These are phyloP conservation scores for Acanthurus leucopareius DNA, from an alignment of 2,797 vertebrate genomes.

Conservation along the genomic window DNA sequence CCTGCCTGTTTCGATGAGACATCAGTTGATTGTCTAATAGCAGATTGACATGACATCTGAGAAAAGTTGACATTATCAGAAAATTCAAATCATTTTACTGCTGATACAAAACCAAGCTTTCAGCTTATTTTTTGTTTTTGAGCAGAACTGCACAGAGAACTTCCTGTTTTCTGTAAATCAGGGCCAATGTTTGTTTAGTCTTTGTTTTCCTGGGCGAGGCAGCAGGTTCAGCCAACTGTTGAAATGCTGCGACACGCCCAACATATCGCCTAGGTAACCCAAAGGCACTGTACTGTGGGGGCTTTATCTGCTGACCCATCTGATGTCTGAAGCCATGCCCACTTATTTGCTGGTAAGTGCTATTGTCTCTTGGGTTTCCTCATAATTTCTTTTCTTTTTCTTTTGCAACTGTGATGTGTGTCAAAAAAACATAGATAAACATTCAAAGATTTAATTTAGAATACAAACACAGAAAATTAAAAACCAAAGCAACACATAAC, in stretches of 20 bases:
- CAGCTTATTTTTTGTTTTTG: not conserved
- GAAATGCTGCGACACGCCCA: constrained; percentile 73
- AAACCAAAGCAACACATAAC: not conserved
- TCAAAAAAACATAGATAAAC: not conserved
- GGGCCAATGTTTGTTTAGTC: constrained; percentile 63
- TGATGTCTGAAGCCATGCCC: constrained; percentile 50
- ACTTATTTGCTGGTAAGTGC: constrained; percentile 41
- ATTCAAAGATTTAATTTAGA: not conserved
- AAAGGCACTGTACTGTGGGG: constrained; percentile 47
- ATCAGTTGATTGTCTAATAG: no score
- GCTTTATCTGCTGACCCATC: constrained; percentile 70
- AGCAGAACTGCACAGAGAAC: constrained; percentile 6
- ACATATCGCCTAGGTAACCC: constrained; percentile 69
- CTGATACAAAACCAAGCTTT: not conserved
- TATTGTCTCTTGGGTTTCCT: constrained; percentile 23
- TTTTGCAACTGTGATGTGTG: not conserved
- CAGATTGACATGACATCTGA: no score
- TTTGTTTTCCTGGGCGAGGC: constrained; percentile 76
- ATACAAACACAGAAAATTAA: not conserved
- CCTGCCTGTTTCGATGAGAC: no score
- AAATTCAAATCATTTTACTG: not conserved
- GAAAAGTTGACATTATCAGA: no score
- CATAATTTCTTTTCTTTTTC: not conserved
- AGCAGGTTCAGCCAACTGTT: constrained; percentile 71
- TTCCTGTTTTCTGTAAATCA: constrained; percentile 61